Evolutionary conservation across 2,797 vertebrate genomes (phyloP).

Genomic region (Gila robusta): DNA sequence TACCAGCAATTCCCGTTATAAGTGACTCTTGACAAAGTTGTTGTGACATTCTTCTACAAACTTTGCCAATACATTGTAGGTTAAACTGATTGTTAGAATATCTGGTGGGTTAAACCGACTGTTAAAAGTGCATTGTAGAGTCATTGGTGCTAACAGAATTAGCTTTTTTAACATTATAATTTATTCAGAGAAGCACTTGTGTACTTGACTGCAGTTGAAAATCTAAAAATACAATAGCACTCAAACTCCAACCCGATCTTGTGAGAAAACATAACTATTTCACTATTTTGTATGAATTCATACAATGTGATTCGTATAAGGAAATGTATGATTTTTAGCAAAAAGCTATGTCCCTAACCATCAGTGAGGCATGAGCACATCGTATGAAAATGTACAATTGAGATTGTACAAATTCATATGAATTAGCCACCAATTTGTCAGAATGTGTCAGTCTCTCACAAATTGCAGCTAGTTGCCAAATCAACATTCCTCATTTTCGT

Average conservation of each 20-base stretch:
- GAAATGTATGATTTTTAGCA: no score
- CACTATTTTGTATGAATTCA: background rate
- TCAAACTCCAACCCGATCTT: background rate
- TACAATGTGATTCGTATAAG: background rate
- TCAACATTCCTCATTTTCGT: background rate
- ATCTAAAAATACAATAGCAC: conserved; percentile 15
- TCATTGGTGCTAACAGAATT: background rate
- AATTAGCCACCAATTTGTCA: background rate
- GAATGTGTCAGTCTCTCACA: no score
- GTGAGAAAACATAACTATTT: background rate
- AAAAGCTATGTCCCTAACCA: no score
- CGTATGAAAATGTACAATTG: background rate
- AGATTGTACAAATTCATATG: background rate
- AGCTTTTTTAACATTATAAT: conserved; percentile 12
- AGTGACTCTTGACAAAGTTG: conserved; percentile 31
- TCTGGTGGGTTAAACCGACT: background rate
- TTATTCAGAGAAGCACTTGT: conserved; percentile 18
- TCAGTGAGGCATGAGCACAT: background rate
- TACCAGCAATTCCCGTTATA: background rate
- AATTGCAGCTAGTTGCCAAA: no score
- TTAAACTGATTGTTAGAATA: conserved; percentile 15
- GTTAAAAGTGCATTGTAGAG: background rate
- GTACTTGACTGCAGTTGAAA: background rate
- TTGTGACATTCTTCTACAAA: conserved; percentile 12
- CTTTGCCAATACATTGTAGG: background rate